A percentile compares a stretch with the other conserved stretches of the same genome.
These are phyloP conservation scores for Amphilophus citrinellus DNA, from an alignment of 2,113 vertebrate genomes.

Conservation along the genomic window DNA sequence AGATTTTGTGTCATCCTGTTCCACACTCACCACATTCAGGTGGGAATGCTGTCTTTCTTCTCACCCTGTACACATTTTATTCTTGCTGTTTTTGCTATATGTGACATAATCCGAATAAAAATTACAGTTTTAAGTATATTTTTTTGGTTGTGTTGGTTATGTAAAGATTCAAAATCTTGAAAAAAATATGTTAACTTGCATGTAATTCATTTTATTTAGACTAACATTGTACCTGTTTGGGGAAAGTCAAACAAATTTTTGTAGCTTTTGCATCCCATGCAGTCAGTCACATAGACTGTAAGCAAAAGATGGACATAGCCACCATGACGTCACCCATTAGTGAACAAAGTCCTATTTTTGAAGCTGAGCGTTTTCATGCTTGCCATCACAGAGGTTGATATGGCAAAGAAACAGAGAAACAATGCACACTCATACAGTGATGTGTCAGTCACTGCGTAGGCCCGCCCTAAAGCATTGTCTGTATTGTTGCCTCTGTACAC, in stretches of 20 bases:
- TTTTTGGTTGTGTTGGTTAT: neutral
- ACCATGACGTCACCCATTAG: neutral
- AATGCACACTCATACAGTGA: neutral
- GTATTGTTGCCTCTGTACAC: neutral
- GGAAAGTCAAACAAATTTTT: neutral
- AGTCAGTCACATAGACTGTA: neutral
- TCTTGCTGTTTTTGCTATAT: neutral
- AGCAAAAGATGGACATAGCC: neutral
- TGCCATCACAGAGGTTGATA: neutral
- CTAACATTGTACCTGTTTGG: neutral
- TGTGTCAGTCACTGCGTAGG: neutral
- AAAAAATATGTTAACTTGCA: too few species aligned
- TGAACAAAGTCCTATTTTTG: neutral
- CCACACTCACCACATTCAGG: neutral
- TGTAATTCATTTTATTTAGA: too few species aligned
- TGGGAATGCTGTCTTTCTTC: neutral
- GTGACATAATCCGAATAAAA: neutral
- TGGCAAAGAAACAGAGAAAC: neutral
- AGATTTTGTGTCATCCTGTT: neutral
- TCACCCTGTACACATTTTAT: neutral
- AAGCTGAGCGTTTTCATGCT: neutral
- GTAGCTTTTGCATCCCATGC: neutral
- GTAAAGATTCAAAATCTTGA: too few species aligned
- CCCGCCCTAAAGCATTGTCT: neutral
- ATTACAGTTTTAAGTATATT: neutral